Evolutionary conservation across 2,113 vertebrate genomes (phyloP), one percentile per base, ranked within the genome.

Genomic region (Chlamydotis undulata): DNA sequence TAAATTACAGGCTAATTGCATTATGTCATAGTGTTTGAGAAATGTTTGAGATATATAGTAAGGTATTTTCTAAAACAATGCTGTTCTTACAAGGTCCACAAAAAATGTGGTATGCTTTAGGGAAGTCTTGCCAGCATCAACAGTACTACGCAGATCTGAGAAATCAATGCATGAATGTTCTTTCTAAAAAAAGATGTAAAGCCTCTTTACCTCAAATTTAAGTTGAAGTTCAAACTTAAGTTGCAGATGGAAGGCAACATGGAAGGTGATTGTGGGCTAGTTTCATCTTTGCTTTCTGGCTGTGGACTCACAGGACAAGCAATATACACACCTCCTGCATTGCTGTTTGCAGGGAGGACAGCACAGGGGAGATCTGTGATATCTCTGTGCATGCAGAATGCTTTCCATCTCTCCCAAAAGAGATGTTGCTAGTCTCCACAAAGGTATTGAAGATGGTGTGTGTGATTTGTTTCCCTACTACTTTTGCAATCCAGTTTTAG

Each of bases 11-110:
- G 29, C 49, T 80, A 90, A 91, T 75, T 82, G 49, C 39, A 76
- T 85, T 74, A 43, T 45, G 39, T 61, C 82, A 71, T 10, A 23
- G 83, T 41, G 35, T 68, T 92, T 84, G 71, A 85, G 74, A 87
- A 94, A 68, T 64, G 37, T 81, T 93, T 87, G 65, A 92, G 75
- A 86, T 83, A 95, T 70, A 78, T 1, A 14, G 49, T 45, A 82
- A 82, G 60, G 26, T 49, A 33, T 61, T 94, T 84, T 96, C 39
- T 84, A 68, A 84, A 91, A 79, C 49, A 59, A 53, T 2, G 2
- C 37, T 67, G 25, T 74, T 83, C 47, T 90, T 83, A 60, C 2
- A 83, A 89, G 25, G 68, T 71, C 29, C 67, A 33, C 28, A 59
- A 35, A 87, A 94, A 70, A 43, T 13, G 24, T 6, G 5, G 5